These are phyloP conservation scores for Pteronotus mesoamericanus DNA, from an alignment of 2,797 vertebrate genomes.

Conservation along the genomic window DNA sequence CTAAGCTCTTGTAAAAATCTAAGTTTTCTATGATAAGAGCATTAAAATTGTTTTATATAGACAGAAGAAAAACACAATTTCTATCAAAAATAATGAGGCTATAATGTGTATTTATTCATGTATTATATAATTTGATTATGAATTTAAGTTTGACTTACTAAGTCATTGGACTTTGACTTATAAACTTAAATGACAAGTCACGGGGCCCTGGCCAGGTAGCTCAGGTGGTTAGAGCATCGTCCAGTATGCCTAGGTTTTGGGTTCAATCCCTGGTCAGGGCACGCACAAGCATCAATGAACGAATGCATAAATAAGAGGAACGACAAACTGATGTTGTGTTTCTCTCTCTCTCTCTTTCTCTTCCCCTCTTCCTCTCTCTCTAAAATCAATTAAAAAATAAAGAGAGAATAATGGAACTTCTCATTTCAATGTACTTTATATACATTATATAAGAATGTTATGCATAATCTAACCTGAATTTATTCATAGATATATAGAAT, in stretches of 20 bases:
- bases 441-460: background rate
- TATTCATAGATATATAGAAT: background rate
- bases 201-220: background rate
- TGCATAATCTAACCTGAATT: background rate
- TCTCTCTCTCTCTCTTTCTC: too few species aligned
- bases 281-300: background rate
- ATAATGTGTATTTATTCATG: background rate
- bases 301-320: background rate
- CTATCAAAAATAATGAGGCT: background rate
- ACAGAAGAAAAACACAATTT: background rate
- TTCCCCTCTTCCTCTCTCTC: background rate
- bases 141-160: slow-evolving; percentile 10
- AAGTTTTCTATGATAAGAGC: background rate
- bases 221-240: background rate
- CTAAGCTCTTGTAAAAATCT: background rate
- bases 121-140: background rate
- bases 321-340: background rate
- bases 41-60: slow-evolving; percentile 13
- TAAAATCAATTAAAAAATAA: background rate
- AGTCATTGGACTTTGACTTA: background rate
- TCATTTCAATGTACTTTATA: background rate
- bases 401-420: background rate
- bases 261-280: background rate
- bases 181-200: background rate
- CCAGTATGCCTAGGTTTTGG: background rate